phyloP scores from a whole-genome alignment of 2,797 vertebrate species.

The Hirundo rustica region DNA sequence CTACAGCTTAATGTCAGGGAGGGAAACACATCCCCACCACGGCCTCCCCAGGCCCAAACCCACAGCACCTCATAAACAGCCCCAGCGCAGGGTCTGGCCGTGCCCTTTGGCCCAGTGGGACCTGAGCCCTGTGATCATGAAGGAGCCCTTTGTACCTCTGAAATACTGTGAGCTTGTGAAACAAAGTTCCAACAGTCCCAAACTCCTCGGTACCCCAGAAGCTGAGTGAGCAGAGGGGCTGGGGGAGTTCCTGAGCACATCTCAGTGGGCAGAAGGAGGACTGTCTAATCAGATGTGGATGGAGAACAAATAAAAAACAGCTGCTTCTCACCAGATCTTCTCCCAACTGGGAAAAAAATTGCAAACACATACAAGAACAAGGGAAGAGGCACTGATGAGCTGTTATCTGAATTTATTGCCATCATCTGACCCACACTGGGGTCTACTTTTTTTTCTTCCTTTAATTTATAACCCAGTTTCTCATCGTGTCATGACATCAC shows the following conservation, averaged over 20 bases:
- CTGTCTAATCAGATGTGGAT: slow-evolving; percentile 66
- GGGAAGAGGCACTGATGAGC: slow-evolving; percentile 61
- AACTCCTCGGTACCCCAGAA: slow-evolving; percentile 22
- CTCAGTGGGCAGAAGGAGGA: slow-evolving; percentile 31
- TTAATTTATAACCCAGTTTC: slow-evolving; percentile 57
- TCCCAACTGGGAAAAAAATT: slow-evolving; percentile 43
- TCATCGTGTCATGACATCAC: slow-evolving; percentile 64
- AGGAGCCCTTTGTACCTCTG: slow-evolving; percentile 24
- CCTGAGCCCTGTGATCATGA: neutral
- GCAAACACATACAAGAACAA: slow-evolving; percentile 39
- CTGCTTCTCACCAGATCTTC: slow-evolving; percentile 68
- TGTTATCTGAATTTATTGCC: slow-evolving; percentile 72
- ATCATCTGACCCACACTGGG: slow-evolving; percentile 67
- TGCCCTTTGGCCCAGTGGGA: neutral
- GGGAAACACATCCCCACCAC: neutral
- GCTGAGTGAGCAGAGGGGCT: slow-evolving; percentile 6
- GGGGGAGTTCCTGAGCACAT: slow-evolving; percentile 15
- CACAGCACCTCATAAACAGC: neutral
- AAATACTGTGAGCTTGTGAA: slow-evolving; percentile 32
- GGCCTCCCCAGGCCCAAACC: neutral
- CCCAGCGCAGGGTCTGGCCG: neutral
- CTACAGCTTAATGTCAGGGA: neutral
- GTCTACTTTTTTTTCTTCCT: slow-evolving; percentile 21
- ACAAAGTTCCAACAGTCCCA: slow-evolving; percentile 3
- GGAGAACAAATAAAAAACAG: slow-evolving; percentile 65